Evolutionary conservation across 2,113 vertebrate species (phyloP).

Genomic region (Philantomba maxwellii): DNA sequence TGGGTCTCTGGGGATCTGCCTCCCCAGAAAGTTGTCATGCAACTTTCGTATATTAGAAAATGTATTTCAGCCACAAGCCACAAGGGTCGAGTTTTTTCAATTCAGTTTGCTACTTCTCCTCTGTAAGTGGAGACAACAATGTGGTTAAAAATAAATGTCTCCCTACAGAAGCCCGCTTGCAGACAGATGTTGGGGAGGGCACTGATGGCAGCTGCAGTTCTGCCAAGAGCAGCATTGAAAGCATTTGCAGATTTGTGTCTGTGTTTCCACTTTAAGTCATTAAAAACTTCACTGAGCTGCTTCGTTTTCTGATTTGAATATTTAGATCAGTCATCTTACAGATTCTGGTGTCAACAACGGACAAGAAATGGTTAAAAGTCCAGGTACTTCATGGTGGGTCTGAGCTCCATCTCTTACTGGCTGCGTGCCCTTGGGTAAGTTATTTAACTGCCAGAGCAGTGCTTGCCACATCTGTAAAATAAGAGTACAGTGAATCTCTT

Average conservation of each 20-base stretch:
- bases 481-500: not conserved
- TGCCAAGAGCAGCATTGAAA: not conserved
- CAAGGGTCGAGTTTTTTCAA: not conserved
- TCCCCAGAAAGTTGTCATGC: not conserved
- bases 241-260: not conserved
- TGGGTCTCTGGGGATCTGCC: not conserved
- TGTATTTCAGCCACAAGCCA: not conserved
- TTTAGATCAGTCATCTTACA: not conserved
- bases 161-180: not conserved
- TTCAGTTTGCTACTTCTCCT: slow-evolving; percentile 34
- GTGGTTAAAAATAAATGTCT: not conserved
- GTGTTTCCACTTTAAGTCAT: not conserved
- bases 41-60: not conserved
- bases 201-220: not conserved
- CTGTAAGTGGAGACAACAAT: not conserved
- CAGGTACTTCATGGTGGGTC: not conserved
- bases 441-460: not conserved
- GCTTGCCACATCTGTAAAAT: not conserved
- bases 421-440: not conserved
- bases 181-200: not conserved
- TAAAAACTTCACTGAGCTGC: not conserved
- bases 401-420: not conserved
- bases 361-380: not conserved
- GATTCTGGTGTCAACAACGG: not conserved
- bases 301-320: not conserved